Evolutionary conservation across 1,140 invertebrate genomes (phyloP), one percentile per base, ranked within the genome.

Genomic region (Chymomyza costata): DNA sequence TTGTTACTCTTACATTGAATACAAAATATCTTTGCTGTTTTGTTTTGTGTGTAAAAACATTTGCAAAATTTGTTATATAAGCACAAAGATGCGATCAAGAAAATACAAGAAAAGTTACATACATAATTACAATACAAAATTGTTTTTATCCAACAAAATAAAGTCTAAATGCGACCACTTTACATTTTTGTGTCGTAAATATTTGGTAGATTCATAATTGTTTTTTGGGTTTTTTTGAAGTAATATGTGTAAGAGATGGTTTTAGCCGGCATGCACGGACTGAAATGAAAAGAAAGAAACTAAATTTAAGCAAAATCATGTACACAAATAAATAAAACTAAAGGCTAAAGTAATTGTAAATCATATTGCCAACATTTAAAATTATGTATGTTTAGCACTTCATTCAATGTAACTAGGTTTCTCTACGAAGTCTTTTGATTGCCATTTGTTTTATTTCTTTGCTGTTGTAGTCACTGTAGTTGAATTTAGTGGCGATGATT

Each of bases 241-340:
- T 59, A 49, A 57, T 44, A 56, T 61, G 37, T 62, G 49, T 59
- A 11, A 50, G 38, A 39, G 60, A 41, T 62, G 59, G 45, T 14
- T 56, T 83, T 86, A 86, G 62, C 84, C 84, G 70, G 84, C 84
- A 86, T 86, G 84, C 73, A 86, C 82, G 55, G 84, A 86, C 84
- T 86, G 84, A 85, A 86, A 85, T 65, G 66, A 82, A 69, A 59
- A 78, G 58, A 55, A 52, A 69, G 61, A 63, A 66, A 56, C 37
- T 13, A 83, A 82, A 81, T 70, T 62, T 58, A 84, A 58, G 40
- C 30, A 40, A 70, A 80, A 65, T 52, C 38, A 70, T 49, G 44
- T 44, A 53, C 44, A 55, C 31, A 60, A 57, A 52, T 40, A 25
- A 52, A 70, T n/a, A n/a, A 59, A 38, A 57, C 37, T 25, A 35